These are phyloP conservation scores for Dasyornis broadbenti DNA, from an alignment of 2,113 vertebrate species.

Conservation along the genomic window DNA sequence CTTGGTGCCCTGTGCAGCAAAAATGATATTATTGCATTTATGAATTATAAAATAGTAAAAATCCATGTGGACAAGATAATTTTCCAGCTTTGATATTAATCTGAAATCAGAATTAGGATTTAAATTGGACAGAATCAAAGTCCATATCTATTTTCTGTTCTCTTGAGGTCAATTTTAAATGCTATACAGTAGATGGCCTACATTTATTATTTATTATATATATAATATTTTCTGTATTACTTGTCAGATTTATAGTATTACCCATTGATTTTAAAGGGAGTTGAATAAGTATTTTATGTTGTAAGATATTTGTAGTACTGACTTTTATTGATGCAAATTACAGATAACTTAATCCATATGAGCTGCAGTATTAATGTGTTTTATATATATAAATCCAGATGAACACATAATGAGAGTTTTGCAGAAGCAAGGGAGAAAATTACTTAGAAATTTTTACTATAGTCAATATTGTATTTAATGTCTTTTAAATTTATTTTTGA, in stretches of 20 bases:
- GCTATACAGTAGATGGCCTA: background rate
- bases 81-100: background rate
- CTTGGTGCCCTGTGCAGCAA: background rate
- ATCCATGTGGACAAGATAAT: background rate
- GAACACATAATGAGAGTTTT: background rate
- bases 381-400: background rate
- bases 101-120: background rate
- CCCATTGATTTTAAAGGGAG: background rate
- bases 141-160: background rate
- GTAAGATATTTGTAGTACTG: background rate
- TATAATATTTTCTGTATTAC: background rate
- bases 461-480: background rate
- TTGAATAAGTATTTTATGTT: background rate
- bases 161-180: background rate
- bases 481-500: background rate
- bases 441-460: background rate
- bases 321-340: background rate
- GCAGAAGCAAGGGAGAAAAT: background rate
- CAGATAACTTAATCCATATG: background rate
- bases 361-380: background rate
- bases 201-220: background rate
- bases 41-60: background rate
- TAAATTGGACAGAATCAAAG: background rate
- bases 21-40: background rate
- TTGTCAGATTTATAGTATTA: background rate